Base-by-base conservation (phyloP, 2,888 invertebrate species). In the Nudaria mundana region DNA sequence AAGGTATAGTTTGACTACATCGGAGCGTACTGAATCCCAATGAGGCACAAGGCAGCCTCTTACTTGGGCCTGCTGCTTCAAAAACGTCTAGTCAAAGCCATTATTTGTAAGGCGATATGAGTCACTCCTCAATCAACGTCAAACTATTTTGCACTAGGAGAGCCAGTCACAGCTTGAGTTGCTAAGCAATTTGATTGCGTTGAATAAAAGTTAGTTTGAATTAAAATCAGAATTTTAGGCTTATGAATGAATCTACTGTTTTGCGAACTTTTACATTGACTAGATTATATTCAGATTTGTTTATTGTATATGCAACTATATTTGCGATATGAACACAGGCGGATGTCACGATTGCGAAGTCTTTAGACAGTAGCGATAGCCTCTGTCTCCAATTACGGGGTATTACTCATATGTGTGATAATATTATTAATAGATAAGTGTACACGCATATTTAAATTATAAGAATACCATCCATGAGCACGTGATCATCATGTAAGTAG, bases 291-390 rank as follows among this genome's bases (percentile, higher is more conserved):
- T n/a, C n/a, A n/a, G n/a, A n/a, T n/a, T n/a, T n/a, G n/a, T n/a
- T n/a, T n/a, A n/a, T n/a, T n/a, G n/a, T n/a, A n/a, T n/a, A n/a
- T n/a, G n/a, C n/a, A n/a, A n/a, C n/a, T n/a, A 73, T 71, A 13
- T 5, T 14, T 28, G 5, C 13, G 73, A 63, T 48, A 62, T 66
- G 65, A 60, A 81, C 83, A 74, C 52, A 56, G 32, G 68, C 86
- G 86, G 86, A 85, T 85, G 84, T 85, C 86, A 85, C 84, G 85
- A 70, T 65, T n/a, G n/a, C n/a, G n/a, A n/a, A n/a, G 76, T 73
- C 72, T 77, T 81, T 70, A 79, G 75, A 81, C 71, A 63, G 67
- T 71, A 67, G 72, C 76, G 81, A 84, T 81, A 81, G 77, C 77
- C 73, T 71, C 71, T 74, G 81, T 71, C 69, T 58, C 84, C 86